Percentiles rank a stretch among this genome's conserved stretches.
Conservation (phyloP, 2,888 invertebrate species). For the Thysanoteuthis rhombus region DNA sequence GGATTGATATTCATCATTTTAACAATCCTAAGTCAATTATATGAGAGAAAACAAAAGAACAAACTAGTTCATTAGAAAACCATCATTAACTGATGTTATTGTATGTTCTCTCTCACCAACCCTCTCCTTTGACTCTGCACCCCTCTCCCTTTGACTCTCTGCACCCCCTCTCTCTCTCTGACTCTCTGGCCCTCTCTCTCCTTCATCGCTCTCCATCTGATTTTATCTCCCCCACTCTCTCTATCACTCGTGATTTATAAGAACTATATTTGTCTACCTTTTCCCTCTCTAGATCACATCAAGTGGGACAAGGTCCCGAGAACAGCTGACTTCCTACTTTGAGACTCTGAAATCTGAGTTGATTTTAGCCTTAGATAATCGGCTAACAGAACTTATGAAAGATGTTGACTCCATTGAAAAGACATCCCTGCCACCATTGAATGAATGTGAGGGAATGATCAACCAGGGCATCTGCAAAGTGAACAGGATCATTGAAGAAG, state of each 20-base stretch:
- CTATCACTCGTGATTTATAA: not conserved
- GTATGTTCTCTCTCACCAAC: too few relatives aligned
- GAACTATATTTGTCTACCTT: not conserved
- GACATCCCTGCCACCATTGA: slow-evolving; percentile 53
- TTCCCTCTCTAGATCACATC: slow-evolving; percentile 45
- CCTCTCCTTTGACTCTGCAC: too few relatives aligned
- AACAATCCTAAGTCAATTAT: too few relatives aligned
- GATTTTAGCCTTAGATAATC: slow-evolving; percentile 46
- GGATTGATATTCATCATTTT: too few relatives aligned
- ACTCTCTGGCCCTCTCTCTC: too few relatives aligned
- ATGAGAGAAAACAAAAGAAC: too few relatives aligned
- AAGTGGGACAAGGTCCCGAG: slow-evolving; percentile 50
- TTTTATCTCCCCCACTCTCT: too few relatives aligned
- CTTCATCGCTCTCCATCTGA: too few relatives aligned
- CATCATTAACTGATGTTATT: too few relatives aligned
- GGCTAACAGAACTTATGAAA: slow-evolving; percentile 46
- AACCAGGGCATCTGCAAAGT: slow-evolving; percentile 44
- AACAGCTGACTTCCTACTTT: slow-evolving; percentile 54
- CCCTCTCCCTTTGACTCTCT: too few relatives aligned
- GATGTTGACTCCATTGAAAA: slow-evolving; percentile 53
- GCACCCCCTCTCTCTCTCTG: too few relatives aligned
- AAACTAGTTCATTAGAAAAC: too few relatives aligned
- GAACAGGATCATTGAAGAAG: slow-evolving; percentile 56
- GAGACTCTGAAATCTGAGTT: slow-evolving; percentile 46
- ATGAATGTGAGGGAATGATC: slow-evolving; percentile 58